Base-by-base conservation (phyloP, 2,113 vertebrate genomes). In the Leucopsar rothschildi region DNA sequence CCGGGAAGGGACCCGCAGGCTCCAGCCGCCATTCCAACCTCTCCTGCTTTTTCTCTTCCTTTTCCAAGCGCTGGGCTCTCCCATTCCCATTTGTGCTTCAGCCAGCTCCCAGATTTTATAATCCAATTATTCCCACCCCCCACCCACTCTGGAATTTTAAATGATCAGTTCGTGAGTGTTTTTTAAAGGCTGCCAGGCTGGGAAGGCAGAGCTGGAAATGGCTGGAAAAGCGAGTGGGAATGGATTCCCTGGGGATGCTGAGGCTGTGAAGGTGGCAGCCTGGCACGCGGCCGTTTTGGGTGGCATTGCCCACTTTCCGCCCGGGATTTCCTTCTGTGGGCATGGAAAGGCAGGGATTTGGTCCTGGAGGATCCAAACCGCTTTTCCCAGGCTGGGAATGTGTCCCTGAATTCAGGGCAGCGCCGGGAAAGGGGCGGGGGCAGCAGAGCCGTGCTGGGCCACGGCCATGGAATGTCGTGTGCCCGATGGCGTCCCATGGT, bases 141-240 rank as follows among this genome's bases (percentile, higher is more conserved):
- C 37, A 10, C 39, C 39, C 39, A 0, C 2, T 0, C 64, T 45
- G 2, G 35, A 15, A 18, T 42, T 81, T 47, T 33, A 5, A 3
- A 8, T 82, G 39, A 33, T 19, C 3, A 33, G 29, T 39, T 37
- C 16, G 5, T 35, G 60, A 71, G 40, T 25, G 31, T 3, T 45
- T 31, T 65, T 21, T 19, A 19, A 13, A 33, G 23, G 42, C 42
- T 44, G 42, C 42, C 42, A 18, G 29, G 40, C n/a, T n/a, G n/a
- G n/a, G n/a, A n/a, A n/a, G n/a, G n/a, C n/a, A n/a, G n/a, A n/a
- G n/a, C n/a, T n/a, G n/a, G n/a, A n/a, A n/a, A n/a, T n/a, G n/a
- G n/a, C 40, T 3, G 3, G 4, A 12, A n/a, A 10, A 8, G 1
- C 0, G 5, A 11, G 31, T 0, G 44, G 50, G 84, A 9, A 10